Base-by-base conservation (phyloP, 2,888 invertebrate species). In the Papilio gigon region DNA sequence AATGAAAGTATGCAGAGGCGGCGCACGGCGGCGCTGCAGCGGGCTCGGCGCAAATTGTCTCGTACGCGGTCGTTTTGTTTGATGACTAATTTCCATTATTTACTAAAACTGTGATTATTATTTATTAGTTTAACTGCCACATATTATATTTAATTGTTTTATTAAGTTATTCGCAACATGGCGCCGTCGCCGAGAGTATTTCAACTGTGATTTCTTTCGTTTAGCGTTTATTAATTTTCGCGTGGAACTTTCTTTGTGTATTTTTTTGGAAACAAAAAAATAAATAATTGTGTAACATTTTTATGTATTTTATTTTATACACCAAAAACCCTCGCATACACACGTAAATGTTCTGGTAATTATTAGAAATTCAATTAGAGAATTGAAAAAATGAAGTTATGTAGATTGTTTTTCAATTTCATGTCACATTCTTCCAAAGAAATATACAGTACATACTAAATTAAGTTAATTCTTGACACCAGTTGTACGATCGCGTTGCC, bases 121-220 rank as follows among this genome's bases (percentile, higher is more conserved):
- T 81, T 80, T 78, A 77, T 76, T 79, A 78, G 80, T 80, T 82
- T 74, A 80, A 78, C 75, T 77, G 74, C 80, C 77, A 79, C 79
- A 77, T 76, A 74, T 76, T 76, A 71, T 73, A 70, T 76, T 77
- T 77, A 74, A 74, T 75, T 76, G 75, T 70, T 71, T 74, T 70
- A 67, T 71, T 74, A 72, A 73, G 67, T 70, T 71, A 61, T 70
- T 73, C 74, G 75, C 71, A 72, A 71, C 68, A 68, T 62, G 72
- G 65, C 69, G 76, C 75, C 75, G 75, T 77, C 77, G 80, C 79
- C 78, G 81, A 81, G 83, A 84, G 83, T 89, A 87, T 87, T 86
- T 82, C 84, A 84, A 87, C 90, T 91, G 90, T 91, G 90, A 91
- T 90, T 88, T 83, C 80, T 81, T 86, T 85, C 79, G 74, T 84